These are phyloP conservation scores for Gopherus flavomarginatus DNA, from an alignment of 2,113 vertebrate species.

Conservation along the genomic window DNA sequence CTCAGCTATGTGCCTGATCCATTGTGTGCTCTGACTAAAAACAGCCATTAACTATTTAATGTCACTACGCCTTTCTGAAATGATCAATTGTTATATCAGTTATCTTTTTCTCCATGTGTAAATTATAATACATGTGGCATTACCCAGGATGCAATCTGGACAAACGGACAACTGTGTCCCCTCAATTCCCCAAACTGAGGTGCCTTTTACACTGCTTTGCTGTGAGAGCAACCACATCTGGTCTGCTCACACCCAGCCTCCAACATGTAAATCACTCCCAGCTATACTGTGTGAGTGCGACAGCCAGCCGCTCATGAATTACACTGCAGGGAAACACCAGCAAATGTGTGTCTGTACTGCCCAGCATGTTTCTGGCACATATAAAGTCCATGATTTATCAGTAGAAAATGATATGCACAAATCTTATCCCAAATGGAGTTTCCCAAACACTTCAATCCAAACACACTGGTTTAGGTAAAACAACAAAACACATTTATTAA, in stretches of 20 bases:
- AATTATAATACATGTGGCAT: not conserved
- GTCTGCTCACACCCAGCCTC: not conserved
- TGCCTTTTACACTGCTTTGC: not conserved
- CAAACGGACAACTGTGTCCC: too few relatives aligned
- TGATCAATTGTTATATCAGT: conserved; percentile 29
- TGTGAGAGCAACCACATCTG: not conserved
- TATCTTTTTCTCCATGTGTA: conserved; percentile 7
- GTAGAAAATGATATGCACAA: not conserved
- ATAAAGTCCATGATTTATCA: not conserved
- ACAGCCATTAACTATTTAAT: not conserved
- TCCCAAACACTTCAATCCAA: not conserved
- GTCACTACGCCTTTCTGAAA: not conserved
- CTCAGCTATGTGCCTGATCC: not conserved
- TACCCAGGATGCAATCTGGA: not conserved
- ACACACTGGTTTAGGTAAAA: not conserved
- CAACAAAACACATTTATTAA: not conserved
- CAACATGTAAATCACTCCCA: not conserved
- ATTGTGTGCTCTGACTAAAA: conserved; percentile 21
- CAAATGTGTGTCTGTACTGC: not conserved
- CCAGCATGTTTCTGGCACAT: not conserved
- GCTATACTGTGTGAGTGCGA: not conserved
- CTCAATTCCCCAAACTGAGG: not conserved
- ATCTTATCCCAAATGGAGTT: not conserved
- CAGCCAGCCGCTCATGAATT: not conserved
- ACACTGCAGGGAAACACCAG: not conserved